Conservation (phyloP, 2,113 vertebrate species). For the Martes martes region DNA sequence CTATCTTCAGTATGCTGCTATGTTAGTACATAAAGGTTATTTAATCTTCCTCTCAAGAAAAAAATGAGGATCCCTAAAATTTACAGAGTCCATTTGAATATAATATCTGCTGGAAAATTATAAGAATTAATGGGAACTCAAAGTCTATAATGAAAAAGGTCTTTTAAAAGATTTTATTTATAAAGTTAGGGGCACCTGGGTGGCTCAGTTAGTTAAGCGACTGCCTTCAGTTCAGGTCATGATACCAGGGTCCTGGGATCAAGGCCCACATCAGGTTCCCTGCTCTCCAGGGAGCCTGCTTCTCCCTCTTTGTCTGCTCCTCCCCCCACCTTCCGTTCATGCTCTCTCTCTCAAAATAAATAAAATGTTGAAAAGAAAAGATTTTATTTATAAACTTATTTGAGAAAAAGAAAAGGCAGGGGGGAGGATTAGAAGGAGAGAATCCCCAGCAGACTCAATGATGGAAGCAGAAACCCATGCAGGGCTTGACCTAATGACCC, state of each 20-base stretch:
- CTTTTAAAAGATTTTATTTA: not conserved
- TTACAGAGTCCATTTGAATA: not conserved
- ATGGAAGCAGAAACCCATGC: not conserved
- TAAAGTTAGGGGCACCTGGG: not conserved
- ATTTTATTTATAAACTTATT: not conserved
- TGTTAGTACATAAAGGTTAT: not conserved
- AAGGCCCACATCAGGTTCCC: no score
- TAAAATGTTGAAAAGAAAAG: not conserved
- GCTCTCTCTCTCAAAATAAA: no score
- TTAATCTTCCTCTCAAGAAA: not conserved
- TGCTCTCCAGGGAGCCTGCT: no score
- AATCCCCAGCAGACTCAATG: not conserved
- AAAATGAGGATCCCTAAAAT: not conserved
- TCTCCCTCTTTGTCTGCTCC: no score
- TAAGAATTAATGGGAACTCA: not conserved
- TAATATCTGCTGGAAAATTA: not conserved
- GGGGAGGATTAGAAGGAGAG: not conserved
- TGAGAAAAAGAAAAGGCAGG: not conserved
- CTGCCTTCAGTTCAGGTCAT: no score
- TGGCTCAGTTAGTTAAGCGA: no score
- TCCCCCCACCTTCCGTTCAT: no score
- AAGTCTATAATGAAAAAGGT: not conserved
- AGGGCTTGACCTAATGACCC: not conserved
- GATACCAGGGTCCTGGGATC: no score
- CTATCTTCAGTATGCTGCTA: not conserved